Evolutionary conservation across 2,113 vertebrate species (phyloP), one percentile per base, ranked within the genome.

Genomic region (Scalopus aquaticus): DNA sequence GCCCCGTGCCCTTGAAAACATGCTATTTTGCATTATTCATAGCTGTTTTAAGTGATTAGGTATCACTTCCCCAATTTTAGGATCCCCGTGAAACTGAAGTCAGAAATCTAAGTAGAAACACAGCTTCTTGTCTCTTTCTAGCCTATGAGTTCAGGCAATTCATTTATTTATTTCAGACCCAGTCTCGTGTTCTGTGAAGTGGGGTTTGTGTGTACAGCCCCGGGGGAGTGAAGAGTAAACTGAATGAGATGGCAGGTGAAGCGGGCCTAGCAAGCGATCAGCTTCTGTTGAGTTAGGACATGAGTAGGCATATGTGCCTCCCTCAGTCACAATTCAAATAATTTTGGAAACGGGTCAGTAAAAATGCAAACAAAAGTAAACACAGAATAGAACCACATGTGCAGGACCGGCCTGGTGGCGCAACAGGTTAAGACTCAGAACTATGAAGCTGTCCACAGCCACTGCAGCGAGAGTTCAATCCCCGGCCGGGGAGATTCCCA

Each of bases 151-250:
- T 32, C 49, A 20, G 2, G 2, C 6, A 26, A 17, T 69, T 16
- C 30, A 5, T 49, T 35, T 35, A 5, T 49, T 35, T 35, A 13
- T 35, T 19, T 67, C 13, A 28, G 24, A 30, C 9, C 20, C 20
- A 67, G 39, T 62, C 30, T 73, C 6, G 2, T 54, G 12, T 70
- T 62, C 24, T 62, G 22, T 44, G 51, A 77, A 58, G 42, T 5
- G n/a, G 9, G 72, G n/a, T 12, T 26, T 22, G 4, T 30, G 35
- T 30, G 76, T 64, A 11, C n/a, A n/a, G 32, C 30, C 28, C 17
- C 20, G 9, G n/a, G 15, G 5, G 0, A 19, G n/a, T 1, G 16
- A 54, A 3, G 24, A 7, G 1, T 12, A 62, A 12, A 28, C 24
- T 80, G n/a, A 65, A 12, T 30, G 10, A 15, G 42, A 56, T 39